Percentiles rank a stretch among this genome's conserved stretches.
These are phyloP conservation scores for Tachysurus fulvidraco DNA, from an alignment of 2,113 vertebrate species.

Conservation along the genomic window DNA sequence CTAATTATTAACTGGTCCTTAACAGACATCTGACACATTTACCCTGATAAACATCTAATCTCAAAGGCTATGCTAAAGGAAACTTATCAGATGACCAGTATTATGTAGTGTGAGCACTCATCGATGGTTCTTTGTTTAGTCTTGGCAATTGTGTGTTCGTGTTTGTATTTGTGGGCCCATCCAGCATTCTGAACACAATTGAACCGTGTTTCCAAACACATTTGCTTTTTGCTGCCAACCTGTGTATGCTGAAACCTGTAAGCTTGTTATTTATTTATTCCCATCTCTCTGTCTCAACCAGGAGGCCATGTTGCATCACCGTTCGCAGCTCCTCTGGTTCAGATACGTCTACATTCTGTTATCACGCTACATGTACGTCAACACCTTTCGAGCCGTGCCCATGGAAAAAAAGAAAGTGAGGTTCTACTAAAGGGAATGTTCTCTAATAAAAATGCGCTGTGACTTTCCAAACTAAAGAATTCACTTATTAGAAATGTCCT, in stretches of 20 bases:
- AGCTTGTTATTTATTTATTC: slow-evolving; percentile 18
- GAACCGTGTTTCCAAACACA: not conserved
- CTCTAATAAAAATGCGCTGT: not conserved
- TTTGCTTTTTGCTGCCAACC: not conserved
- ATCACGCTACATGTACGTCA: slow-evolving; percentile 91
- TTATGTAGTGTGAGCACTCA: not conserved
- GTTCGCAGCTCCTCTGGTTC: slow-evolving; percentile 91
- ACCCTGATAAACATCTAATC: slow-evolving; percentile 1
- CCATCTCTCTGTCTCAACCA: slow-evolving; percentile 56
- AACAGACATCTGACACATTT: not conserved
- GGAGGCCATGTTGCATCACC: slow-evolving; percentile 89
- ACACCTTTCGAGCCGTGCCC: slow-evolving; percentile 81
- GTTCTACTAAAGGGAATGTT: slow-evolving; percentile 61
- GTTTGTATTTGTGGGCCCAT: not conserved
- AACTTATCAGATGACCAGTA: not conserved
- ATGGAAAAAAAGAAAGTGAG: slow-evolving; percentile 63
- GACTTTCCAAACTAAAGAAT: slow-evolving; percentile 20
- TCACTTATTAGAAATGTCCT: not conserved
- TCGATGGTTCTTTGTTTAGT: not conserved
- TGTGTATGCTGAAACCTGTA: not conserved
- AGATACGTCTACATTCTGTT: slow-evolving; percentile 82
- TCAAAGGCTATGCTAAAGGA: not conserved
- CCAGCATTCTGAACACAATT: not conserved
- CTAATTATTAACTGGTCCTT: slow-evolving; percentile 14
- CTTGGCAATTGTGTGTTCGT: not conserved